Evolutionary conservation across 2,113 vertebrate species (phyloP), one percentile per base, ranked within the genome.

Genomic region (Gopherus flavomarginatus): DNA sequence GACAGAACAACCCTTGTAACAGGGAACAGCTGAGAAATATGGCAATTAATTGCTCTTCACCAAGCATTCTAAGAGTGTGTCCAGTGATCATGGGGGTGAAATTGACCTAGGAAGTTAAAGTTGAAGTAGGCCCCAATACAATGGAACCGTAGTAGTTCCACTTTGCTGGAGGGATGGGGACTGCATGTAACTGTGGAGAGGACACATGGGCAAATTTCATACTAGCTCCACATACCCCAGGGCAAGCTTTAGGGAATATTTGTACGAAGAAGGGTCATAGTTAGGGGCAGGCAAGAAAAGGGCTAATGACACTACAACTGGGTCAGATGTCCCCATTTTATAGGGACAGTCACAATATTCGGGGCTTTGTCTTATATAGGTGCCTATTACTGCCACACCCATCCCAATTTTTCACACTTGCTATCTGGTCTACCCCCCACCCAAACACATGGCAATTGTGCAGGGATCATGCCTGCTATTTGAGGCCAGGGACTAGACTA

Each of bases 151-250:
- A 14, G 42, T 12, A 27, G 75, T 47, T 47, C 42, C n/a, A 29
- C 24, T 42, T 26, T 47, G 42, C 42, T 47, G 75, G 75, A 77
- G 38, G 38, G 72, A 77, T 13, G 24, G 72, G 42, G 26, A 11
- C 75, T 78, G 24, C 6, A 14, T 47, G 52, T 22, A 21, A 56
- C 14, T 35, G 79, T 11, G 0, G 79, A 90, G 79, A 88, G 50
- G 42, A 92, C 83, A 91, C 92, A 83, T 80, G 56, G 92, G 89
- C 92, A 77, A 95, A 97, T 96, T 96, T 91, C 89, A 89, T 29
- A 1, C 75, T 52, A 82, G 88, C 92, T 96, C 91, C 95, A 91
- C 90, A 49, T 38, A 49, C 79, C 75, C 93, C 83, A 91, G 84
- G 79, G 86, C 65, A 56, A 19, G 6, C 35, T n/a, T 91, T 91